Evolutionary conservation across 2,888 invertebrate species (phyloP).

Genomic region (Euphydryas editha): DNA sequence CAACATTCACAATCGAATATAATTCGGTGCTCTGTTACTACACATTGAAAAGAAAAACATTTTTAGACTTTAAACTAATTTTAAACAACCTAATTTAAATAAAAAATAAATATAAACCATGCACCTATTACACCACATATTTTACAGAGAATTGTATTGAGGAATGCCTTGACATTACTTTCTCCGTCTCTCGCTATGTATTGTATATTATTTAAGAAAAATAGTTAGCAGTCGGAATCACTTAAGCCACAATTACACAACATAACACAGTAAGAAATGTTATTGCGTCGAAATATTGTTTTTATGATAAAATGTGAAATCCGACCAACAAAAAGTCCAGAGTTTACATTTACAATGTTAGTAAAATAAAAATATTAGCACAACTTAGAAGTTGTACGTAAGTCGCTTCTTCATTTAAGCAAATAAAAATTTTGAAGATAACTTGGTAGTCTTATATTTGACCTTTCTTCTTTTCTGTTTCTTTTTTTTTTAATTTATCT

Average conservation of each 20-base stretch:
- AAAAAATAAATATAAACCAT: constrained; percentile 66
- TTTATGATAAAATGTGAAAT: too few species aligned
- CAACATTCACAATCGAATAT: constrained; percentile 20
- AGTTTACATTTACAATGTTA: too few species aligned
- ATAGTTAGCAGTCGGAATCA: background rate
- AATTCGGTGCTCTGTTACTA: constrained; percentile 20
- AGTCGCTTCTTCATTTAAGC: too few species aligned
- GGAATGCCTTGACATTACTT: constrained; percentile 38
- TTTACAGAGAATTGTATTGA: constrained; percentile 47
- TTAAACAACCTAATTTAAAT: constrained; percentile 47
- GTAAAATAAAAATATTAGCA: too few species aligned
- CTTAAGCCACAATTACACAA: background rate
- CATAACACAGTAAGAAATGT: too few species aligned
- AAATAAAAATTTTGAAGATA: too few species aligned
- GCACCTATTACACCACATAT: constrained; percentile 60
- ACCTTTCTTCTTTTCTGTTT: too few species aligned
- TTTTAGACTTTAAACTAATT: constrained; percentile 30
- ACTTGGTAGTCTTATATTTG: too few species aligned
- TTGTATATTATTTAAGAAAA: background rate
- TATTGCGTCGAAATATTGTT: too few species aligned
- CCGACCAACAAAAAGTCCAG: too few species aligned
- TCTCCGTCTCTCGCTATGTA: constrained; percentile 8
- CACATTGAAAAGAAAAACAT: constrained; percentile 30
- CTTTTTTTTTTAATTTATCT: background rate
- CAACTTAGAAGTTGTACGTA: too few species aligned